phyloP scores from a whole-genome alignment of 2,888 invertebrate genomes.

The Sericinus montela region DNA sequence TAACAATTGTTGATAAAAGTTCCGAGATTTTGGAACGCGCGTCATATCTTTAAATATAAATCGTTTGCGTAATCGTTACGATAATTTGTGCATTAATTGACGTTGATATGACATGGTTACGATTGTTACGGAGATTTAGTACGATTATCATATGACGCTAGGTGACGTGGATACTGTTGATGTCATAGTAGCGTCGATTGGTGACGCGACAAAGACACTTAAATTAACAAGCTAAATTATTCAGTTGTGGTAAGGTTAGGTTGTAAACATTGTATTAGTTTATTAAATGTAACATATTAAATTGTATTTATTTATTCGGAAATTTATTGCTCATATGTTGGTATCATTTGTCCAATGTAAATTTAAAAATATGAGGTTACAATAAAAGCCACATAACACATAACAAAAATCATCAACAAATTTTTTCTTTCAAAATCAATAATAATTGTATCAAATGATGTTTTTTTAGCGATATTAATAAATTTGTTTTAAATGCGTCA shows the following conservation, averaged over 20 bases:
- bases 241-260: too few relatives aligned
- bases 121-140: constrained; percentile 43
- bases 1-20: constrained; percentile 3
- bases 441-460: too few relatives aligned
- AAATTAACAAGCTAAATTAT: background rate
- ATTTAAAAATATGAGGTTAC: too few relatives aligned
- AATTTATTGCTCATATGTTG: too few relatives aligned
- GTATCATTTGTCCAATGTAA: too few relatives aligned
- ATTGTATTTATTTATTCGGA: background rate
- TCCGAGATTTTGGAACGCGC: constrained; percentile 5
- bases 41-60: constrained; percentile 12
- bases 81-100: constrained; percentile 35
- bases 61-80: constrained; percentile 6
- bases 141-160: constrained; percentile 59
- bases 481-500: background rate
- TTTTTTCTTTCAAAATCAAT: too few relatives aligned
- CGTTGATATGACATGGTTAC: constrained; percentile 55
- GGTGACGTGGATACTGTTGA: constrained; percentile 57
- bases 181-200: constrained; percentile 49
- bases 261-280: too few relatives aligned
- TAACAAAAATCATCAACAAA: too few relatives aligned
- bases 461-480: background rate
- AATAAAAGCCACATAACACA: too few relatives aligned
- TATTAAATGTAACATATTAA: background rate
- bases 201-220: constrained; percentile 22